Base-by-base conservation (phyloP, 2,888 invertebrate species). In the Trachelus tabidus region DNA sequence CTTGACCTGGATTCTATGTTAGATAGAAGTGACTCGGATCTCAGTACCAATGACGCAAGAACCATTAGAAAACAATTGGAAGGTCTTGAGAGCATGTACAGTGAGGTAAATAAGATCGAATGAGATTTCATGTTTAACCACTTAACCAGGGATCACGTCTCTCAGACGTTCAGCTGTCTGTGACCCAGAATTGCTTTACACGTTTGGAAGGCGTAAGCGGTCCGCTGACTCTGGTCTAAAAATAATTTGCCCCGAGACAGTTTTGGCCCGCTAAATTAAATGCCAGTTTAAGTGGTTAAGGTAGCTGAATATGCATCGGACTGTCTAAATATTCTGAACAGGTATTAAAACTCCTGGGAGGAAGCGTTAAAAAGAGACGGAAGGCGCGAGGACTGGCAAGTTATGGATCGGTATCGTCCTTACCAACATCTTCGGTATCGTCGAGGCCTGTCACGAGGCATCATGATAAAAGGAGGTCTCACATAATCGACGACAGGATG, bases 61-160 rank as follows among this genome's bases (percentile, higher is more conserved):
- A 95, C 96, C 56, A 96, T 97, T 82, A 93, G 96, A 34, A 94
- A 96, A 81, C 97, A 97, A 89, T 92, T 97, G 68, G 95, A 97
- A 87, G 96, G 97, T 0, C 92, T 97, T 6, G 97, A 97, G 93
- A 95, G 94, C 84, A 97, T 97, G 97, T 97, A 97, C 89, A 96
- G 96, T 0, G 97, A 97, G 92, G 97, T 96, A 87, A 85, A 56
- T 56, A 56, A 56, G 23, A 23, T 56, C 1, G 9, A 56, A 56
- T 23, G 23, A 9, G 23, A 56, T 56, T 56, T 56, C 56, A 9
- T 9, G 56, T 23, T 56, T 9, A 56, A 23, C 56, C 56, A 56
- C 56, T 56, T 56, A 56, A 56, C 23, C 56, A 15, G 23, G 23
- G 15, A 23, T 23, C 56, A 9, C 23, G 23, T 23, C 23, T 23